phyloP scores from a whole-genome alignment of 2,888 invertebrate species.

The Amphipyra berbera region DNA sequence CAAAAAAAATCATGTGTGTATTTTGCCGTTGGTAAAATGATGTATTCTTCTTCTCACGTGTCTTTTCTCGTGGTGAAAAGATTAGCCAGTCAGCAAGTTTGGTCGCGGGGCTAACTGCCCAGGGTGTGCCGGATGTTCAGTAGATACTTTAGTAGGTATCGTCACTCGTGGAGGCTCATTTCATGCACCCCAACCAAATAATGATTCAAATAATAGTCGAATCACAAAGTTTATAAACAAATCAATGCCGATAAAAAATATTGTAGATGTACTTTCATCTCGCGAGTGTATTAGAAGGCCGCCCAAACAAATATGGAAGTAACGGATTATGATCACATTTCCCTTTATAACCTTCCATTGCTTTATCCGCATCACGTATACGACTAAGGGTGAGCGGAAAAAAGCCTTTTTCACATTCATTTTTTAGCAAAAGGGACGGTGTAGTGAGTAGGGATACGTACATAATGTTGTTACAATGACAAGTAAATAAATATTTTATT shows the following conservation, averaged over 20 bases:
- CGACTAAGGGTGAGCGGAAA: conserved; percentile 67
- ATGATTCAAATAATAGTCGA: no score
- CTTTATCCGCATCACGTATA: conserved; percentile 73
- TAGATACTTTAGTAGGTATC: no score
- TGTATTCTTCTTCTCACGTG: no score
- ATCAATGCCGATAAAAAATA: conserved; percentile 56
- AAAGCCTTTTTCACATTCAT: conserved; percentile 73
- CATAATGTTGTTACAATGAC: conserved; percentile 68
- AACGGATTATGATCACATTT: conserved; percentile 83
- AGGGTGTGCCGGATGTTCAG: no score
- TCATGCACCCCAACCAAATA: no score
- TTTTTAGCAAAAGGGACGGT: conserved; percentile 75
- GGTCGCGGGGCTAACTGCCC: no score
- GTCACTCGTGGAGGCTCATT: no score
- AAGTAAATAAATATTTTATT: conserved; percentile 78
- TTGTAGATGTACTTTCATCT: conserved; percentile 45
- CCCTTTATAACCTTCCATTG: conserved; percentile 77
- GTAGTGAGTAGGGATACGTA: conserved; percentile 70
- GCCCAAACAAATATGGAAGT: conserved; percentile 79
- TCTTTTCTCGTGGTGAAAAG: no score
- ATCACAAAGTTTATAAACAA: no score
- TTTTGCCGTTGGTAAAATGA: no score
- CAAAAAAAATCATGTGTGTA: no score
- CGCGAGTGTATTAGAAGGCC: conserved; percentile 64
- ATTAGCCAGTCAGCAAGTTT: no score